Base-by-base conservation (phyloP, 2,888 invertebrate genomes). In the Corythucha ciliata region DNA sequence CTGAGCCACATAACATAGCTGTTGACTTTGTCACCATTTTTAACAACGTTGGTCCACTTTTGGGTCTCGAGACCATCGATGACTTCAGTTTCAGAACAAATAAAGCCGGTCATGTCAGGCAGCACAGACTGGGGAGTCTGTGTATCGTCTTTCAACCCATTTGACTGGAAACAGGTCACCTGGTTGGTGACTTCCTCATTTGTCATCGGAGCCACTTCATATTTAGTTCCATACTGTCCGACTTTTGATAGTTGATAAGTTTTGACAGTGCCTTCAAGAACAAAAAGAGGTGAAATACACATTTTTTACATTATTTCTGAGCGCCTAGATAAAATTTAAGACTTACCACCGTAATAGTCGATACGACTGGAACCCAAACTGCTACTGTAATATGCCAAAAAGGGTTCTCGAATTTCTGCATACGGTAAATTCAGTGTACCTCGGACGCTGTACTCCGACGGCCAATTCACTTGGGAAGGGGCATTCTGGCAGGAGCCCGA, bases 361-460 rank as follows among this genome's bases (percentile, higher is more conserved):
- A 94, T 87, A 41, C 93, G 78, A 36, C 91, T 90, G 54, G 79
- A 80, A 49, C 79, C 79, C 48, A 77, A 76, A 5, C 73, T 71
- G 24, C 72, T 76, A 71, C 94, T 90, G 62, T 76, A 91, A 83
- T 86, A 93, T 10, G 86, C 88, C 63, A 78, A 81, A 66, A 94
- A 91, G 0, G 93, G 92, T 67, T 94, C 93, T 20, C 76, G 75
- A 44, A 96, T 79, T 71, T 94, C 93, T 1, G 93, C 92, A 71
- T 92, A 94, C 0, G 94, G 94, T 58, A 94, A 86, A 60, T 76
- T 78, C 21, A 94, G 69, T 3, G 80, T 73, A 4, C 89, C 90
- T 64, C 81, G 81, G 0, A 83, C 81, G 0, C 80, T 78, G 64
- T 89, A 88, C 0, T 77, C 75, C 4, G 18, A 18, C 8, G 44